A percentile compares a stretch with the other conserved stretches of the same genome.
Conservation (phyloP, 2,797 vertebrate species). For the Rachycentron canadum region DNA sequence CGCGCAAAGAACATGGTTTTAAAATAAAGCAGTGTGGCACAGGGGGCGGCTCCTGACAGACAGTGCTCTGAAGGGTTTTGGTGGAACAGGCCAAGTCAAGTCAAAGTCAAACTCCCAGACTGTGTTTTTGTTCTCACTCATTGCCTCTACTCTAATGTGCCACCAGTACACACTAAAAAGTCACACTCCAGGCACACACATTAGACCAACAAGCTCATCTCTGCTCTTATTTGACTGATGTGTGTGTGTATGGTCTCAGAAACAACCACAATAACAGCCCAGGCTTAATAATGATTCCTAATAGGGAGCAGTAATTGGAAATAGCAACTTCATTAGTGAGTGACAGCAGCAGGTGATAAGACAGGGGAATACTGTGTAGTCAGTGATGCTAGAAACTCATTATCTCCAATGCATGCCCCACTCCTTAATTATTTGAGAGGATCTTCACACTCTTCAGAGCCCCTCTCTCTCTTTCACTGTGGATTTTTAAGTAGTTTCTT, state of each 20-base stretch:
- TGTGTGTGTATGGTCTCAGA: conserved; percentile 31
- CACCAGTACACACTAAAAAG: neutral
- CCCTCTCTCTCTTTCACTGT: conserved; percentile 45
- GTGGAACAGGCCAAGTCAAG: no score
- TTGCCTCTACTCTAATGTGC: neutral
- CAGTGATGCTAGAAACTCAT: conserved; percentile 83
- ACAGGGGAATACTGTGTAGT: conserved; percentile 79
- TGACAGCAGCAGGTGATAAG: conserved; percentile 85
- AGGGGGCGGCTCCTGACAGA: no score
- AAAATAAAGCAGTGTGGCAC: no score
- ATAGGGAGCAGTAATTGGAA: conserved; percentile 83
- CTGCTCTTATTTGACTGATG: conserved; percentile 31
- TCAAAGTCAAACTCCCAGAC: no score
- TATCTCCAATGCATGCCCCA: conserved; percentile 73
- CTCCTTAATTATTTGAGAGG: conserved; percentile 82
- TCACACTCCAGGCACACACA: neutral
- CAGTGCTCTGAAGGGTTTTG: no score
- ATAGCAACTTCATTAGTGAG: conserved; percentile 86
- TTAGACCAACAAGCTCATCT: neutral
- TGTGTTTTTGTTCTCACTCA: no score
- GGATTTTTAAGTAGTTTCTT: conserved; percentile 62
- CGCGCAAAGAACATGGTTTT: no score
- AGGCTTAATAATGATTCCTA: conserved; percentile 81
- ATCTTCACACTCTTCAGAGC: conserved; percentile 61
- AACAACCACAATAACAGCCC: conserved; percentile 65